Evolutionary conservation across 1,140 invertebrate species (phyloP), one percentile per base, ranked within the genome.

Genomic region (Pachypsylla venusta): DNA sequence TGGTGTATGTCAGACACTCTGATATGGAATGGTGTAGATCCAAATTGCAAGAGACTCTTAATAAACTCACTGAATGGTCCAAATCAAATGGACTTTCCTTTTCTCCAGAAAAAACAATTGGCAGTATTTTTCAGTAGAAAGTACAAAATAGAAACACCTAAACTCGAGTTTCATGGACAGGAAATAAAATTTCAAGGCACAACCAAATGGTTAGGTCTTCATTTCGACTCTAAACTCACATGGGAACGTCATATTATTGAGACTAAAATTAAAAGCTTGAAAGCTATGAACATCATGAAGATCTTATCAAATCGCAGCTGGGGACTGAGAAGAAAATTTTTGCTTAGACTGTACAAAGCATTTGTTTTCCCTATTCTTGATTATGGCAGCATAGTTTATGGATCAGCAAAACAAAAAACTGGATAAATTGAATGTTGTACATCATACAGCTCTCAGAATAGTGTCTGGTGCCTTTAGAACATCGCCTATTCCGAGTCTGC

Each of bases 211-310:
- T 25, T 53, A 10, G 48, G 48, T 5, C 2, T 53, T 5, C 22
- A 24, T 53, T 53, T 53, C 25, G 48, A 53, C 14, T 24, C 22
- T 25, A 53, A 53, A 53, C 48, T 53, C 5, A 53, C 16, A 10
- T 53, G 48, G 48, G 25, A 53, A 53, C 16, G 20, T 53, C 48
- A 53, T 19, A 53, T 53, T 24, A 53, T 20, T 10, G 25, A 53
- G 16, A 53, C 48, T 13, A 53, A 53, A 53, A 53, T 25, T 3
- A 53, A 25, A 20, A 25, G 20, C 2, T 24, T 25, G 20, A 53
- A 53, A 53, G 25, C 20, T 53, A 55, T 28, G n/a, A 55, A 55
- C 35, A 55, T 28, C 2, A 3, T 55, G 20, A 55, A 55, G 35
- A 55, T 28, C 0, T 16, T 28, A n/a, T 28, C 16, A n/a, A n/a